phyloP scores from a whole-genome alignment of 2,888 invertebrate genomes.

The Pyrochroa serraticornis region DNA sequence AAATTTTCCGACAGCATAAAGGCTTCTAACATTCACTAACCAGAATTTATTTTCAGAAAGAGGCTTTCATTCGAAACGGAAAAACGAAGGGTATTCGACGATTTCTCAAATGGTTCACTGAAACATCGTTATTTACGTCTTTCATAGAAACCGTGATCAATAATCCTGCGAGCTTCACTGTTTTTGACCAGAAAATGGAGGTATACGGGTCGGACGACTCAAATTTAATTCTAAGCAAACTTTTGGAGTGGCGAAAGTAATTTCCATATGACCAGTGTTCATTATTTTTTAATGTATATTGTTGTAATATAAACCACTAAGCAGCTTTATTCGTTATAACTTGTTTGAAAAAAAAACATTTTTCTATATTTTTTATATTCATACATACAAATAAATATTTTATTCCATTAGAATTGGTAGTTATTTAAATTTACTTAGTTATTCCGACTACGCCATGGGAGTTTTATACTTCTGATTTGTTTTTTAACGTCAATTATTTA shows the following conservation, averaged over 20 bases:
- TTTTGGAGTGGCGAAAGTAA: slow-evolving; percentile 50
- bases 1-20: no score
- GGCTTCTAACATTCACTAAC: no score
- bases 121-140: slow-evolving; percentile 84
- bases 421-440: no score
- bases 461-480: no score
- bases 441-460: no score
- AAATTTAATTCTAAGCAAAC: slow-evolving; percentile 50
- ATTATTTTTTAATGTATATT: no score
- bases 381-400: no score
- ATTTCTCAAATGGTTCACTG: slow-evolving; percentile 86
- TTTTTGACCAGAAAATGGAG: slow-evolving; percentile 53
- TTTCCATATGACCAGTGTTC: neutral
- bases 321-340: neutral
- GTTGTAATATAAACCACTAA: slow-evolving; percentile 5
- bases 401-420: no score
- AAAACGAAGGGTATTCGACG: slow-evolving; percentile 71
- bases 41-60: slow-evolving; percentile 70
- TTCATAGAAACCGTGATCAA: slow-evolving; percentile 65
- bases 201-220: slow-evolving; percentile 53
- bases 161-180: slow-evolving; percentile 48
- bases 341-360: no score
- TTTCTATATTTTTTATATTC: no score
- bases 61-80: slow-evolving; percentile 68
- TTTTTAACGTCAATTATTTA: no score